Percentiles rank a stretch among this genome's conserved stretches.
Evolutionary conservation across 2,797 vertebrate species (phyloP).

Genomic region (Coilia nasus): DNA sequence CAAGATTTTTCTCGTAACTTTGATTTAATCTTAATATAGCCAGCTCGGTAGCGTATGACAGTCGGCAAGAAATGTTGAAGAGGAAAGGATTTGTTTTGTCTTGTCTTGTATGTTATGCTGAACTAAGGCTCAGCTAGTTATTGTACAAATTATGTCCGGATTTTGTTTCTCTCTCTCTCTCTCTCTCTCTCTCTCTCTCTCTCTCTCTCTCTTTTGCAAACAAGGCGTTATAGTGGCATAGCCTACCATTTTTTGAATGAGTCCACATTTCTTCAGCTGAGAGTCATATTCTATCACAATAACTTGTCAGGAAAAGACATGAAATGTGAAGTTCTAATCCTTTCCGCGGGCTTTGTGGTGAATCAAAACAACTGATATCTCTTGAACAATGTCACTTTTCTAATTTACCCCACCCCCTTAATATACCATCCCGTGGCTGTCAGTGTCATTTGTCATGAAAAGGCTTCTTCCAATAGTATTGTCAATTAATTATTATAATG

Average conservation of each 20-base stretch:
- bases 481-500: conserved; percentile 97
- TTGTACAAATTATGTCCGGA: neutral
- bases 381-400: conserved; percentile 7
- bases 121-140: neutral
- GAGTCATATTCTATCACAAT: too few species aligned
- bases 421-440: conserved; percentile 61
- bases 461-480: conserved; percentile 82
- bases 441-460: conserved; percentile 87
- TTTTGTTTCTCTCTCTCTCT: too few species aligned
- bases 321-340: too few species aligned
- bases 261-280: too few species aligned
- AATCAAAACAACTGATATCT: neutral
- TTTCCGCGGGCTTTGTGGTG: too few species aligned
- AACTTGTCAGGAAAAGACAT: too few species aligned
- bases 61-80: neutral
- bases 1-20: neutral
- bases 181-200: too few species aligned
- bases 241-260: too few species aligned
- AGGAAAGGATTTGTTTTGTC: neutral
- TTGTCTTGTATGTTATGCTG: neutral
- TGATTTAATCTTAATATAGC: neutral
- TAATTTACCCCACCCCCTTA: conserved; percentile 16
- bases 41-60: neutral
- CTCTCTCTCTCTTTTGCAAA: too few species aligned
- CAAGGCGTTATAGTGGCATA: too few species aligned